phyloP scores from a whole-genome alignment of 1,140 invertebrate genomes.

The Meloidogyne exigua region DNA sequence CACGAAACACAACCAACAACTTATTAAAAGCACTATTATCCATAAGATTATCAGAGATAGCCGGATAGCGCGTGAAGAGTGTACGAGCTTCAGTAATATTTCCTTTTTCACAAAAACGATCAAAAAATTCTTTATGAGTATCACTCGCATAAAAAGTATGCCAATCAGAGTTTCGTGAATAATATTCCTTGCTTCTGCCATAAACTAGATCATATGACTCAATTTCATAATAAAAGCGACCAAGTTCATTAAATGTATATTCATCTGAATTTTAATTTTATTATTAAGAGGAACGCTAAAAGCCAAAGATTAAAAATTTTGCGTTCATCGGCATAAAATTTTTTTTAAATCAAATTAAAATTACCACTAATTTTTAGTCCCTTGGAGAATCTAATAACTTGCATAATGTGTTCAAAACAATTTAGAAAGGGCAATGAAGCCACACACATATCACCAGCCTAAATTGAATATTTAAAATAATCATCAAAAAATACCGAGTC shows the following conservation, averaged over 20 bases:
- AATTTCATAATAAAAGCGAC: slow-evolving; percentile 30
- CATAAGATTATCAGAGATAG: slow-evolving; percentile 11
- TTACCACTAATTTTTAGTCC: slow-evolving; percentile 25
- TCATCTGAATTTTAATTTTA: slow-evolving; percentile 26
- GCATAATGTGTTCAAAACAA: slow-evolving; percentile 29
- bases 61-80: slow-evolving; percentile 26
- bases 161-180: slow-evolving; percentile 14
- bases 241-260: slow-evolving; percentile 29
- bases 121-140: slow-evolving; percentile 29
- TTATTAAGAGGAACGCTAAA: neutral
- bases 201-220: slow-evolving; percentile 29
- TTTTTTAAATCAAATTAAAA: neutral
- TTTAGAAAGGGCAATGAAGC: slow-evolving; percentile 25
- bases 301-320: neutral
- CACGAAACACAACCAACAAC: slow-evolving; percentile 12
- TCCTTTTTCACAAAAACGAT: slow-evolving; percentile 25
- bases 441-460: slow-evolving; percentile 32
- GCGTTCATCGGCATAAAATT: no score
- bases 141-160: slow-evolving; percentile 11
- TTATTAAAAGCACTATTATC: neutral
- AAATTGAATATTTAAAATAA: slow-evolving; percentile 13
- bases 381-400: slow-evolving; percentile 25
- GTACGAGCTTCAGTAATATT: slow-evolving; percentile 25
- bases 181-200: neutral
- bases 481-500: slow-evolving; percentile 10